Conservation (phyloP, 2,888 invertebrate genomes). For the Phalera bucephala region DNA sequence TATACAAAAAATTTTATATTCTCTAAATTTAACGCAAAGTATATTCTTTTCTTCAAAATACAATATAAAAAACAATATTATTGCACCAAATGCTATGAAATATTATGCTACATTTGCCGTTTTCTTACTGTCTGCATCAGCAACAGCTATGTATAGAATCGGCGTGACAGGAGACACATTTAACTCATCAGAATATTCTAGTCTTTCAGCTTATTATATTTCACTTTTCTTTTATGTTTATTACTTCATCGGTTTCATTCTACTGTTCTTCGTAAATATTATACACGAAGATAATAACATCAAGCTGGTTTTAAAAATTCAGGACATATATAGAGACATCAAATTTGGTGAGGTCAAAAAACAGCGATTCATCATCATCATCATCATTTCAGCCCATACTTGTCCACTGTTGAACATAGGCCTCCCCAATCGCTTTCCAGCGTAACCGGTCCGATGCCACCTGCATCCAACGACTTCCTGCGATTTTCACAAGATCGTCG, state of each 20-base stretch:
- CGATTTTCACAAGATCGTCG: too few relatives aligned
- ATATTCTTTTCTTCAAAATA: slow-evolving; percentile 18
- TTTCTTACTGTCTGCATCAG: neutral
- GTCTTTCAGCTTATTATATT: neutral
- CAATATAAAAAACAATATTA: slow-evolving; percentile 9
- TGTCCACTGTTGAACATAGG: too few relatives aligned
- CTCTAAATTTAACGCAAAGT: slow-evolving; percentile 13
- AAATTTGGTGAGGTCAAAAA: neutral
- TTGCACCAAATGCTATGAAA: slow-evolving; percentile 11
- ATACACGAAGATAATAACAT: neutral
- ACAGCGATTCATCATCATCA: too few relatives aligned
- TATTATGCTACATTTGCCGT: neutral
- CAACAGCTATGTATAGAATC: neutral
- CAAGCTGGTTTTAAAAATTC: neutral
- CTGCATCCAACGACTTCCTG: too few relatives aligned
- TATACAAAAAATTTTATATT: slow-evolving; percentile 12
- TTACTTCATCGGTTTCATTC: neutral
- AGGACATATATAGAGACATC: neutral
- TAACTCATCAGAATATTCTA: neutral
- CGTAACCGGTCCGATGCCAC: too few relatives aligned
- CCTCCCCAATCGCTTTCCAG: too few relatives aligned
- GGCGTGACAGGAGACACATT: neutral
- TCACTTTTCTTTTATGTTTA: neutral
- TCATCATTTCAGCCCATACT: too few relatives aligned
- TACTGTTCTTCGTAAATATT: neutral